Base-by-base conservation (phyloP, 2,888 invertebrate species). In the Synergus umbraculus region DNA sequence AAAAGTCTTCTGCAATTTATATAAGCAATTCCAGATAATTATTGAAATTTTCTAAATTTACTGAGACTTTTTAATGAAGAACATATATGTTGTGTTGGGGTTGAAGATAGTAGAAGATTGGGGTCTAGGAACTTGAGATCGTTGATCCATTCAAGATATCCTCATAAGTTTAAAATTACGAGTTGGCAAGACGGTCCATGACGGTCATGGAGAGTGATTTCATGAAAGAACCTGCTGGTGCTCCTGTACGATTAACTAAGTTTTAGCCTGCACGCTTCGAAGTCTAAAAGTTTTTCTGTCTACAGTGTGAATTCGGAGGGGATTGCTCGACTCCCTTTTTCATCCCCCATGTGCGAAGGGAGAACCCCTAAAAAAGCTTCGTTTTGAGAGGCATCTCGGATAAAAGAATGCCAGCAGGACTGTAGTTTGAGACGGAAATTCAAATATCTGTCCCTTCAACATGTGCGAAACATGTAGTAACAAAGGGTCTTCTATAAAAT, bases 121-220 rank as follows among this genome's bases (percentile, higher is more conserved):
- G 22, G 49, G 49, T 49, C 73, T 69, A 73, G 46, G 54, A 54
- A 73, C 49, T 54, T 15, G 29, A 15, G 37, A 73, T 73, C 73
- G 73, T 73, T 73, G 54, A 73, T 73, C 73, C 49, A 73, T 54
- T 73, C 54, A 73, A 73, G 73, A 73, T 29, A 49, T 73, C 49
- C 65, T 65, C 73, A 46, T 54, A 37, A 73, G 73, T 73, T 73
- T 73, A 54, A 54, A 73, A 73, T 73, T 54, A 73, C 73, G 54
- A 73, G 73, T 37, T 54, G 49, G 73, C 54, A 73, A 73, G 49
- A 10, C 73, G 37, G 73, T 9, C 54, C 73, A 73, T 73, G 73
- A 73, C 73, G 73, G 73, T 73, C 54, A 73, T n/a, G 73, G 29
- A 73, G 49, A 73, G n/a, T 73, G 73, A 54, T 73, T 73, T 54